Conservation (phyloP, 2,113 vertebrate species). For the Formicarius rufipectus region DNA sequence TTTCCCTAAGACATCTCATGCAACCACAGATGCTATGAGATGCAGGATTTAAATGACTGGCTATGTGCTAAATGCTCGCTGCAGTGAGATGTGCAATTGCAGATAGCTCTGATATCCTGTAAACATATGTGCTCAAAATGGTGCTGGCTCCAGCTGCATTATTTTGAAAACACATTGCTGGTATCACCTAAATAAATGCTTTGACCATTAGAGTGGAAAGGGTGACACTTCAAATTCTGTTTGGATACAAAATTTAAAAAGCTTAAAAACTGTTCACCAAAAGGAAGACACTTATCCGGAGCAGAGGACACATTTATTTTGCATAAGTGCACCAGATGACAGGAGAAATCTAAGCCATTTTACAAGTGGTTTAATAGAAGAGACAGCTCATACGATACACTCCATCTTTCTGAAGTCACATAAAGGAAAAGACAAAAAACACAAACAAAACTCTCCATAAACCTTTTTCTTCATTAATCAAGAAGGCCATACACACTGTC, state of each 20-base stretch:
- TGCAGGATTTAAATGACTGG: conserved; percentile 44
- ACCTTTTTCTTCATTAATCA: conserved; percentile 42
- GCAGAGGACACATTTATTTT: conserved; percentile 61
- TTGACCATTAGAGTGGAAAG: conserved; percentile 62
- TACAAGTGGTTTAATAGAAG: conserved; percentile 52
- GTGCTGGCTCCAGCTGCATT: conserved; percentile 47
- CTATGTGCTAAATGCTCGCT: conserved; percentile 46
- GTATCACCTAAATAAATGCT: conserved; percentile 60
- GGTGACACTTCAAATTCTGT: conserved; percentile 45
- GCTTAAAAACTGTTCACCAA: conserved; percentile 43
- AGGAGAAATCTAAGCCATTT: conserved; percentile 50
- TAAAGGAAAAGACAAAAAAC: conserved; percentile 35
- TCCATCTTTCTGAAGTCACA: conserved; percentile 46
- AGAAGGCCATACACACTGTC: neutral
- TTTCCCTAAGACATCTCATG: neutral
- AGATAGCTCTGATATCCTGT: conserved; percentile 49
- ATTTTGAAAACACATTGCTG: conserved; percentile 57
- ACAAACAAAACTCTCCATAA: conserved; percentile 46
- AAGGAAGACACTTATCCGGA: conserved; percentile 57
- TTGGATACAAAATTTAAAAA: conserved; percentile 54
- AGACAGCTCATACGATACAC: conserved; percentile 34
- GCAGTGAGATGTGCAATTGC: conserved; percentile 32
- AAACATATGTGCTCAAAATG: conserved; percentile 37
- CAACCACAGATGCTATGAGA: neutral
- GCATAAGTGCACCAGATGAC: conserved; percentile 59